Conservation (phyloP, 30 jellyfish, hydroid and myxozoan species). For the Catostylus mosaicus region DNA sequence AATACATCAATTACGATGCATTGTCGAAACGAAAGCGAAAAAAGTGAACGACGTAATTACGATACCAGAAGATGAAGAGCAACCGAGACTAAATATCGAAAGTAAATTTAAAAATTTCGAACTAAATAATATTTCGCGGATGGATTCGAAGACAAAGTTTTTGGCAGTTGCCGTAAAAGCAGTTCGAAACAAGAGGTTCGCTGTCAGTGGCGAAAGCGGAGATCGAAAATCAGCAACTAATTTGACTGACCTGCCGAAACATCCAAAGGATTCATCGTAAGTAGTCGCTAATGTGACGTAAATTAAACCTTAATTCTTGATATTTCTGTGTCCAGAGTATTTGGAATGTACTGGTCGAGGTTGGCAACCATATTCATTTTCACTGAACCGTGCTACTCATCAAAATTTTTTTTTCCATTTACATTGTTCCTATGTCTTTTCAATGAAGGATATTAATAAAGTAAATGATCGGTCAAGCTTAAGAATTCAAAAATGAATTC, state of each 20-base stretch:
- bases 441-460: too few relatives aligned
- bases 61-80: constrained; percentile 44
- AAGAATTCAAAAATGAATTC: too few relatives aligned
- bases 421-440: too few relatives aligned
- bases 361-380: too few relatives aligned
- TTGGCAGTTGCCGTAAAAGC: constrained; percentile 72
- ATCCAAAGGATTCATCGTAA: constrained; percentile 73
- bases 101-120: constrained; percentile 24
- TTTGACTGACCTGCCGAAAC: constrained; percentile 61
- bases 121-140: constrained; percentile 31
- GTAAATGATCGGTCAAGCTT: too few relatives aligned
- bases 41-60: constrained; percentile 17
- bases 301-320: too few relatives aligned
- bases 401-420: too few relatives aligned
- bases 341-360: too few relatives aligned
- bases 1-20: constrained; percentile 78
- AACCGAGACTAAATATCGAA: constrained; percentile 19
- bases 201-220: constrained; percentile 95
- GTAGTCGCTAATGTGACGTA: too few relatives aligned
- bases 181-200: constrained; percentile 81
- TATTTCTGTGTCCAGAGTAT: too few relatives aligned
- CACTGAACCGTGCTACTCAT: too few relatives aligned
- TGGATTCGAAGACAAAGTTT: constrained; percentile 72
- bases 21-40: constrained; percentile 74
- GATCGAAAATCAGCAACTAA: constrained; percentile 68